Evolutionary conservation across 2,797 vertebrate species (phyloP), one percentile per base, ranked within the genome.

Genomic region (Xenentodon cancila): DNA sequence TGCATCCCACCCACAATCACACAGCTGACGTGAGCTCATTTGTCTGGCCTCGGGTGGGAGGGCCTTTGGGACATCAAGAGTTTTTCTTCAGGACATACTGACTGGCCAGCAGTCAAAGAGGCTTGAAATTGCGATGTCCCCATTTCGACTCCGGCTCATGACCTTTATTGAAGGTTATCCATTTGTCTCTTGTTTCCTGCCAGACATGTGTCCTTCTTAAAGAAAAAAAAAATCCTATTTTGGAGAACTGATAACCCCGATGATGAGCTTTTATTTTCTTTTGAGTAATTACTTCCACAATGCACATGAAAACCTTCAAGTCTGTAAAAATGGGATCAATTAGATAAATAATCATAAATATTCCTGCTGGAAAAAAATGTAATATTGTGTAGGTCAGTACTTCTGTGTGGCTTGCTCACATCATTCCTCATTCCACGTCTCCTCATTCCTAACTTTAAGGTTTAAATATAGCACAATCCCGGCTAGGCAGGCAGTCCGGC

Each of bases 1-100:
- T 82, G 74, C 46, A 80, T 85, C 81, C 53, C 63, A 75, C 68
- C 69, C 53, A 73, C 70, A 79, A 56, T 61, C 68, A 75, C 59
- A 64, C 73, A 77, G 65, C 73, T 75, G 74, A 77, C 12, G 25
- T 55, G 44, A 71, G 68, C 58, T n/a, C 37, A 5, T 64, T 75
- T 40, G 49, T 44, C 42, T 62, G 17, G 25, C 19, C 43, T 58
- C 47, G 50, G 16, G 54, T 68, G 47, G 52, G 59, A 64, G 21
- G 30, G 34, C 64, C 43, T 63, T 57, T 65, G 51, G 59, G 61
- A 54, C 54, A 22, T 62, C 44, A 54, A 56, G 11, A 64, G 18
- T 54, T 63, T 47, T 64, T 40, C 66, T 68, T 74, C 12, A 25
- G 51, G 55, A 53, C 49, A 19, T 64, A 19, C 11, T 59, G 53